These are phyloP conservation scores for Conus betulinus DNA, from an alignment of 1,140 invertebrate species.

Conservation along the genomic window DNA sequence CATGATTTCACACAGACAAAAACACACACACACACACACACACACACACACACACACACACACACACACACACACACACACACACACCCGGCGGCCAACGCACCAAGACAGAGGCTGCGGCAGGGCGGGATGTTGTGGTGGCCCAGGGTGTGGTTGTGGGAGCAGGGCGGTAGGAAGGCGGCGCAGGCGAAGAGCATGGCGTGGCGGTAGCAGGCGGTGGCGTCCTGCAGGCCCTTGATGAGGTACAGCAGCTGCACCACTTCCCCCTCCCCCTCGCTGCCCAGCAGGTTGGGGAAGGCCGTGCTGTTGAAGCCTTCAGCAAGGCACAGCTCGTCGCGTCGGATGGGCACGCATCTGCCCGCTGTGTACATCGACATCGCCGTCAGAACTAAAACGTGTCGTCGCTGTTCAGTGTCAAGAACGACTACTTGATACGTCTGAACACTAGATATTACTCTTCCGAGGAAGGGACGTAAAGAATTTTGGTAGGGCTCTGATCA, in stretches of 20 bases:
- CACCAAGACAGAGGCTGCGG: conserved; percentile 67
- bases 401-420: background rate
- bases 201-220: conserved; percentile 65
- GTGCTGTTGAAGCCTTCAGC: conserved; percentile 54
- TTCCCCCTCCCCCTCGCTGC: conserved; percentile 39
- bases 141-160: conserved; percentile 47
- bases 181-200: conserved; percentile 60
- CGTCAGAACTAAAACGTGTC: background rate
- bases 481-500: too few species aligned
- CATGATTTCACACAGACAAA: too few species aligned
- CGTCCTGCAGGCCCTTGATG: conserved; percentile 47
- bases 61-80: background rate
- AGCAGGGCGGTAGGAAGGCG: conserved; percentile 64
- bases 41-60: too few species aligned
- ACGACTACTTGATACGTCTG: too few species aligned
- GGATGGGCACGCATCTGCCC: conserved; percentile 51
- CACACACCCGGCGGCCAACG: background rate
- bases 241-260: conserved; percentile 39
- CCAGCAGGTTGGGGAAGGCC: conserved; percentile 62
- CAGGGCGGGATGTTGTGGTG: conserved; percentile 67
- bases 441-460: too few species aligned
- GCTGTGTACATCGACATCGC: conserved; percentile 40
- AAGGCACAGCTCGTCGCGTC: conserved; percentile 46
- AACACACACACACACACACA: too few species aligned
- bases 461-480: too few species aligned